phyloP scores from a whole-genome alignment of 53 echinoderm and acorn worm genomes.

The Astropecten irregularis region DNA sequence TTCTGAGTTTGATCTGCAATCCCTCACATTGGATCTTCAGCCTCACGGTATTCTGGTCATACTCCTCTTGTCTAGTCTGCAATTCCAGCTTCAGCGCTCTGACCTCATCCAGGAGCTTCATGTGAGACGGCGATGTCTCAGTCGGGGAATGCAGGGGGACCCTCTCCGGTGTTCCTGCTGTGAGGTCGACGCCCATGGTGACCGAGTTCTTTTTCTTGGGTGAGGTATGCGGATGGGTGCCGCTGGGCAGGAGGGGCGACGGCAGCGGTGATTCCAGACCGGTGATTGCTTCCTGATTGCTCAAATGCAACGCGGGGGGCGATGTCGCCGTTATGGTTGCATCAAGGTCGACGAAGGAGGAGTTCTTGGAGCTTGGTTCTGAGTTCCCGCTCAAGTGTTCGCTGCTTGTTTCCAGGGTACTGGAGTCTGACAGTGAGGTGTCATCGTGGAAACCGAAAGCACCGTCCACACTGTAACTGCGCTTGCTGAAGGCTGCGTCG shows the following conservation, averaged over 20 bases:
- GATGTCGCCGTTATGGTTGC: constrained; percentile 50
- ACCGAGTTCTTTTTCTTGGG: background rate
- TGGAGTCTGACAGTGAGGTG: constrained; percentile 48
- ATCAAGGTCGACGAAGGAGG: constrained; percentile 64
- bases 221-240: background rate
- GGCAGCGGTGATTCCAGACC: constrained; percentile 18
- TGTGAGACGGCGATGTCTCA: background rate
- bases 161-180: constrained; percentile 77
- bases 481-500: constrained; percentile 50
- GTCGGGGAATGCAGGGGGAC: background rate
- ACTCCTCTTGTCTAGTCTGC: constrained; percentile 68
- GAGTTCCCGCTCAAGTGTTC: constrained; percentile 51
- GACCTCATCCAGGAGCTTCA: constrained; percentile 71
- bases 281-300: constrained; percentile 1
- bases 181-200: constrained; percentile 74
- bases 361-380: constrained; percentile 16
- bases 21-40: constrained; percentile 84
- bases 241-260: background rate
- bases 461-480: constrained; percentile 73
- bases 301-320: constrained; percentile 12
- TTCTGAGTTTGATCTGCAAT: constrained; percentile 71
- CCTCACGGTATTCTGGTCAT: constrained; percentile 70
- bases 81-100: constrained; percentile 76
- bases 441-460: constrained; percentile 46
- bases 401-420: constrained; percentile 58